phyloP scores from a whole-genome alignment of 2,797 vertebrate species.

The Ptychobarbus kaznakovi region DNA sequence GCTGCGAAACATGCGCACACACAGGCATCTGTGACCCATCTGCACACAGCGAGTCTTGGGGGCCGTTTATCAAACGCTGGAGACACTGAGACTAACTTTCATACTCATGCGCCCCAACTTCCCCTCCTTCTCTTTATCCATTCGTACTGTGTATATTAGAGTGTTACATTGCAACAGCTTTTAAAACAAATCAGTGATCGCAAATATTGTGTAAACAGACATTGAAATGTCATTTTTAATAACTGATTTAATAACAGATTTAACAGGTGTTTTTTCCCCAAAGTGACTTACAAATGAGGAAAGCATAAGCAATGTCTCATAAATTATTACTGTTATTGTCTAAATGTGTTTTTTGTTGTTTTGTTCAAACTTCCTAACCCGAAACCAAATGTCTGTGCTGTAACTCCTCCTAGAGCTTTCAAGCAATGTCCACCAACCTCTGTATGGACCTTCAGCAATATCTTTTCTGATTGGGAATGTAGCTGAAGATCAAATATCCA shows the following conservation, averaged over 20 bases:
- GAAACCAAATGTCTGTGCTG: neutral
- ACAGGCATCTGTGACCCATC: constrained; percentile 37
- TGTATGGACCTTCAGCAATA: neutral
- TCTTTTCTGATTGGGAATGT: neutral
- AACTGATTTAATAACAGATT: neutral
- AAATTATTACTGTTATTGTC: neutral
- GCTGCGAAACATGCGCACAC: constrained; percentile 49
- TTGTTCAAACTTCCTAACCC: neutral
- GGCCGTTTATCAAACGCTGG: constrained; percentile 46
- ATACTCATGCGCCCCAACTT: neutral
- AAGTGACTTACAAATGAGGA: neutral
- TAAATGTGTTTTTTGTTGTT: neutral
- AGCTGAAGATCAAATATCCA: neutral
- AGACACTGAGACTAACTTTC: constrained; percentile 27
- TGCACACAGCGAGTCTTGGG: constrained; percentile 41
- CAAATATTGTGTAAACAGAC: constrained; percentile 9
- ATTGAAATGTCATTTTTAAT: neutral
- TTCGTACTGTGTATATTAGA: constrained; percentile 2
- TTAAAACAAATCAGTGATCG: neutral
- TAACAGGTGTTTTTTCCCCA: neutral
- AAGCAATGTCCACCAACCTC: neutral
- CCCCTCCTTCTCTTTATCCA: neutral
- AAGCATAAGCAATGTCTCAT: neutral
- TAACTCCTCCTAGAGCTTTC: neutral
- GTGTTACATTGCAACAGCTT: constrained; percentile 6